Conservation (phyloP, 2,888 invertebrate species). For the Cataglyphis cursor region DNA sequence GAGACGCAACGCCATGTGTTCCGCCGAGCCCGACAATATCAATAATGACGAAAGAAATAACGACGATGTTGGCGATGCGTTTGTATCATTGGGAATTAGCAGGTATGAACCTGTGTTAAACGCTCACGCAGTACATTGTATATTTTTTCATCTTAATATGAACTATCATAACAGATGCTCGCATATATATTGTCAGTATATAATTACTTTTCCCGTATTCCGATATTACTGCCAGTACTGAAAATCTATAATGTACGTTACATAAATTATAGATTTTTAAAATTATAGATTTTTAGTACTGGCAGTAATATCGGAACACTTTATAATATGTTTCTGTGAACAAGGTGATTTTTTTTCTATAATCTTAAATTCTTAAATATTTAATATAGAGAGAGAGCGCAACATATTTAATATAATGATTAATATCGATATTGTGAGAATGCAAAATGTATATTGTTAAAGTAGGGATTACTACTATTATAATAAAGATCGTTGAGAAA, state of each 20-base stretch:
- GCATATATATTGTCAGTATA: neutral
- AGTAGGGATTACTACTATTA: too few relatives aligned
- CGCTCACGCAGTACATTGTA: neutral
- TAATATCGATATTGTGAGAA: neutral
- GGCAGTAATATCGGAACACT: too few relatives aligned
- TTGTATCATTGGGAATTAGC: conserved; percentile 82
- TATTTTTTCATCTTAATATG: neutral
- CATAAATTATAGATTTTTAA: too few relatives aligned
- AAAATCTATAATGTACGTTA: too few relatives aligned
- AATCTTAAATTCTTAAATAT: neutral
- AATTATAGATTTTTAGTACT: too few relatives aligned
- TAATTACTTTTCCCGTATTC: too few relatives aligned
- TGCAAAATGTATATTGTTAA: too few relatives aligned
- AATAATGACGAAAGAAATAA: conserved; percentile 58
- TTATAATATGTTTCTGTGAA: neutral
- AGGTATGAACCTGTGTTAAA: conserved; percentile 73
- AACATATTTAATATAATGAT: neutral
- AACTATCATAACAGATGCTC: neutral
- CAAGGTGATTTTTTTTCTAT: neutral
- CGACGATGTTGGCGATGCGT: conserved; percentile 82
- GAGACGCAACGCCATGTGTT: conserved; percentile 54
- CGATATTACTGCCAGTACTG: too few relatives aligned
- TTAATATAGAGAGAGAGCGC: neutral
- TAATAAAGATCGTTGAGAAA: neutral
- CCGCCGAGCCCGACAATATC: conserved; percentile 38